Percentiles rank a stretch among this genome's conserved stretches.
phyloP scores from a whole-genome alignment of 2,888 invertebrate genomes.

The Leptopilina myrica region DNA sequence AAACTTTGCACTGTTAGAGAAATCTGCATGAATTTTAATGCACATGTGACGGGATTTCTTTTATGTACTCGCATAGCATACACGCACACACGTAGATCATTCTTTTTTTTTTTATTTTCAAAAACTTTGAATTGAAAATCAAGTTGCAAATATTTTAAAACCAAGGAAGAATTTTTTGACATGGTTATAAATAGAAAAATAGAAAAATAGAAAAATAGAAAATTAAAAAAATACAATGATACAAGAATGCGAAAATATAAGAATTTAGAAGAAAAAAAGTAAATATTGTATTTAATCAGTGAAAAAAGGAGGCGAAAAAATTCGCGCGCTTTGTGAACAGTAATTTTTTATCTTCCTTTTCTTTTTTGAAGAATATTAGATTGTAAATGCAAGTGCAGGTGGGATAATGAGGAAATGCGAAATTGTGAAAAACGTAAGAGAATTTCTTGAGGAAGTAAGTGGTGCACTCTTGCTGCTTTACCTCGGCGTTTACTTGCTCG shows the following conservation, averaged over 20 bases:
- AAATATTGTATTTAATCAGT: background rate
- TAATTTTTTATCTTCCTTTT: background rate
- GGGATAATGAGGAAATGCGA: constrained; percentile 33
- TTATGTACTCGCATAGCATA: background rate
- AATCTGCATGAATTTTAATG: constrained; percentile 16
- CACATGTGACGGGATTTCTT: constrained; percentile 2
- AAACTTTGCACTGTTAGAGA: constrained; percentile 12
- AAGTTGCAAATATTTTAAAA: background rate
- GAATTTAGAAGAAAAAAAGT: background rate
- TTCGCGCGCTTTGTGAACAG: constrained; percentile 2
- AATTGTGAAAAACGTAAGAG: constrained; percentile 11
- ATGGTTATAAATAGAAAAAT: too few relatives aligned
- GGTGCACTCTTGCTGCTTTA: constrained; percentile 27
- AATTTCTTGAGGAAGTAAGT: constrained; percentile 34
- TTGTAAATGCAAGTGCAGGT: constrained; percentile 15
- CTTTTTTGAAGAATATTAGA: background rate
- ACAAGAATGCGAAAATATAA: too few relatives aligned
- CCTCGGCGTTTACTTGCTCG: constrained; percentile 35
- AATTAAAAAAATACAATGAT: too few relatives aligned
- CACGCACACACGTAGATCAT: background rate
- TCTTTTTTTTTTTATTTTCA: background rate
- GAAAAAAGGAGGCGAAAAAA: background rate
- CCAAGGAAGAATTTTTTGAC: background rate
- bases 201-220: too few relatives aligned
- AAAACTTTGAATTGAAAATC: background rate